Evolutionary conservation across 2,113 vertebrate genomes (phyloP).

Genomic region (Micronisus gabar): DNA sequence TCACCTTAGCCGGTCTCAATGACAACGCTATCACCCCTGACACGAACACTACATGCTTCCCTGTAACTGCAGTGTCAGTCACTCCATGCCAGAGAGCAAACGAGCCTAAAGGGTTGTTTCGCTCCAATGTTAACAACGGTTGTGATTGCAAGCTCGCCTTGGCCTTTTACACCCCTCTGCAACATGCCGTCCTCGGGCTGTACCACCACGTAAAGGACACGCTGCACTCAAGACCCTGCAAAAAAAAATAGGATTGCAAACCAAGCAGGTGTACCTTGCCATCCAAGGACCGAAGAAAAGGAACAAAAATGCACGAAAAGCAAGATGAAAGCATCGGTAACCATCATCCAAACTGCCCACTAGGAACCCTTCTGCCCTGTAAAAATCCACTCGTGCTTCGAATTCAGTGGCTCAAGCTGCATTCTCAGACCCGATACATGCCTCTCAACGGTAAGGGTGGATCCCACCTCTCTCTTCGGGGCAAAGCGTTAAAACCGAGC

Average conservation of each 20-base stretch:
- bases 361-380: neutral
- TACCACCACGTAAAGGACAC: neutral
- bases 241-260: neutral
- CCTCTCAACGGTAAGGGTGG: neutral
- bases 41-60: neutral
- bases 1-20: neutral
- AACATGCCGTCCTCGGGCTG: neutral
- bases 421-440: neutral
- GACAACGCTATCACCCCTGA: neutral
- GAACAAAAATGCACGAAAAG: accelerated
- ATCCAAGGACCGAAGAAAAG: neutral
- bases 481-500: neutral
- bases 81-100: neutral
- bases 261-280: accelerated
- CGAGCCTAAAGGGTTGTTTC: neutral
- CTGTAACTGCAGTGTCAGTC: neutral
- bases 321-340: neutral
- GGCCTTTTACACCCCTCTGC: neutral
- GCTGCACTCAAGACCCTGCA: too few relatives aligned
- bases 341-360: accelerated
- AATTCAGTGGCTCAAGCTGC: neutral
- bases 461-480: neutral
- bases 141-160: neutral
- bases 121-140: too few relatives aligned
- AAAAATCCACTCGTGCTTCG: neutral